Conservation (phyloP, 2,113 vertebrate species). For the Chelonoidis abingdonii region DNA sequence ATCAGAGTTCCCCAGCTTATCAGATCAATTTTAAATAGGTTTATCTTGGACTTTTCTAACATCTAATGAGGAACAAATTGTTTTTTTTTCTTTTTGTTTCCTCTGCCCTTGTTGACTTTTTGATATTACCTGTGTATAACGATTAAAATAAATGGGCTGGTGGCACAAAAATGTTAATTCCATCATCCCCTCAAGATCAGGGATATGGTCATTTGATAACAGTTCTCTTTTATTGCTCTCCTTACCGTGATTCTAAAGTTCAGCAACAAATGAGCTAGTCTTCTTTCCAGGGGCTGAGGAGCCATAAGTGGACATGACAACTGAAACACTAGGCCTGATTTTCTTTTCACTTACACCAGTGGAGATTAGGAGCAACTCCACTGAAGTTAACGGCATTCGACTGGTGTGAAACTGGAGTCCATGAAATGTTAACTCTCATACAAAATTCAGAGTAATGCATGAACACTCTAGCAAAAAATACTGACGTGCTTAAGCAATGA, state of each 20-base stretch:
- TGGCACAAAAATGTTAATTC: conserved; percentile 66
- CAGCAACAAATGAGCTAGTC: conserved; percentile 10
- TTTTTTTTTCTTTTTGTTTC: conserved; percentile 56
- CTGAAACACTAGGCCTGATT: neutral
- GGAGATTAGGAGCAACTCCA: neutral
- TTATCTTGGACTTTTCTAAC: conserved; percentile 79
- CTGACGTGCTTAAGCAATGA: neutral
- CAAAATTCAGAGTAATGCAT: neutral
- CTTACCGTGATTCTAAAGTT: conserved; percentile 45
- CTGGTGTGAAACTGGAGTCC: rapidly evolving
- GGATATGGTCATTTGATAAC: conserved; percentile 54
- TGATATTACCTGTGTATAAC: conserved; percentile 62
- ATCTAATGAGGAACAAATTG: conserved; percentile 79
- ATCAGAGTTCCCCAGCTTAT: conserved; percentile 73
- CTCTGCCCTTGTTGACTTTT: conserved; percentile 72
- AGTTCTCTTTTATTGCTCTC: conserved; percentile 64
- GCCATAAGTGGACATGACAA: neutral
- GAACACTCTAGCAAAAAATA: neutral
- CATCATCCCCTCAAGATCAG: conserved; percentile 51
- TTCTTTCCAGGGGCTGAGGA: neutral
- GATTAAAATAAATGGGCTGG: conserved; percentile 76
- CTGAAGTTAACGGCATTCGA: neutral
- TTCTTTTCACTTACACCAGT: neutral
- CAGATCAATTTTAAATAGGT: conserved; percentile 84
- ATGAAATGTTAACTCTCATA: neutral